phyloP scores from a whole-genome alignment of 2,113 vertebrate species.

The Dasypus novemcinctus region DNA sequence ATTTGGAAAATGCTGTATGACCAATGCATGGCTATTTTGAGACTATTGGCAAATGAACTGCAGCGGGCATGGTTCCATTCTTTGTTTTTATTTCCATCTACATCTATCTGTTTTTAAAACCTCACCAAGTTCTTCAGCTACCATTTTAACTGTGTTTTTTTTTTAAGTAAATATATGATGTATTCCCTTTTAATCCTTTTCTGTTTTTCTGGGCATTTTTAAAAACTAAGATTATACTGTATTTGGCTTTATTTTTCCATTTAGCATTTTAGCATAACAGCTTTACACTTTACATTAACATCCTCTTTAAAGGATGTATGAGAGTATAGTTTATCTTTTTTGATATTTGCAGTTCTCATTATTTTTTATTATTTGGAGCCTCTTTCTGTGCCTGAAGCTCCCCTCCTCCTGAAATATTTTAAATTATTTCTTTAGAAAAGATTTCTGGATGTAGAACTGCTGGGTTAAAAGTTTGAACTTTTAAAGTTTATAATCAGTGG shows the following conservation, averaged over 20 bases:
- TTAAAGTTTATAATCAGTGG: neutral
- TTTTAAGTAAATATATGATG: neutral
- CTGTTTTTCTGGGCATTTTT: neutral
- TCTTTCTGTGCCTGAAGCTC: neutral
- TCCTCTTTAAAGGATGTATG: neutral
- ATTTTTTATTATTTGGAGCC: neutral
- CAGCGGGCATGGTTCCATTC: neutral
- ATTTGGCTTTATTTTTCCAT: neutral
- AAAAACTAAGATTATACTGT: neutral
- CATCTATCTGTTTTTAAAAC: neutral
- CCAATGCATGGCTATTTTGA: neutral
- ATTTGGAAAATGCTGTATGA: neutral
- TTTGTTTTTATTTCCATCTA: neutral
- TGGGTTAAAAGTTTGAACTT: neutral
- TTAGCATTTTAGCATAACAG: neutral
- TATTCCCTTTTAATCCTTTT: conserved; percentile 9
- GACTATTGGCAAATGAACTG: neutral
- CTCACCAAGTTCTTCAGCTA: neutral
- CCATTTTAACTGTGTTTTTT: neutral
- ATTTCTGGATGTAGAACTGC: neutral
- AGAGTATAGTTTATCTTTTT: neutral
- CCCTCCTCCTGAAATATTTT: neutral
- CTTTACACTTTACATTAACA: neutral
- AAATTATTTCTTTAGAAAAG: neutral
- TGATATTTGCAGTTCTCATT: neutral